phyloP scores from a whole-genome alignment of 2,797 vertebrate species.

The Limnodromus scolopaceus region DNA sequence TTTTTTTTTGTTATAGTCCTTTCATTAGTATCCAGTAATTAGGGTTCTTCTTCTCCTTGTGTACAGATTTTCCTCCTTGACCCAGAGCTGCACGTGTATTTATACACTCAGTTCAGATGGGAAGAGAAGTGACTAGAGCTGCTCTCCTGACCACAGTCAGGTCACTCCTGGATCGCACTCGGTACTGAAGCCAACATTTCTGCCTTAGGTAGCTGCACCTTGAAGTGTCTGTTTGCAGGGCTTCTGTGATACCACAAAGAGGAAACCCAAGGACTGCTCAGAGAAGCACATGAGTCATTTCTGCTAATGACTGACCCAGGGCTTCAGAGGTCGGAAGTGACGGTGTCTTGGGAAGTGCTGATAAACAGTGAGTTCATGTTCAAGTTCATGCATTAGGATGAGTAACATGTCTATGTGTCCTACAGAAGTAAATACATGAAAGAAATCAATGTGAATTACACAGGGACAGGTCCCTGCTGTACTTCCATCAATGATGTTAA shows the following conservation, averaged over 20 bases:
- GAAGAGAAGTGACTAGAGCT: neutral
- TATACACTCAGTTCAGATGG: fast-evolving
- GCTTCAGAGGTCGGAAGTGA: neutral
- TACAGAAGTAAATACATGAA: neutral
- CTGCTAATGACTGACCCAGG: neutral
- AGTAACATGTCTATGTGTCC: neutral
- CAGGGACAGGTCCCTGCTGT: neutral
- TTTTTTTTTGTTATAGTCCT: neutral
- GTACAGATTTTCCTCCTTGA: neutral
- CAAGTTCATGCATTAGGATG: neutral
- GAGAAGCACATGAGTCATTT: neutral
- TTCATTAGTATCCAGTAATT: neutral
- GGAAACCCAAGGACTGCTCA: neutral
- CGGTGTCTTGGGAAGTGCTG: neutral
- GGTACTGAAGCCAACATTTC: neutral
- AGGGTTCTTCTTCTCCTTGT: neutral
- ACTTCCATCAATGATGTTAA: neutral
- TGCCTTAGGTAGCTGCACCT: neutral
- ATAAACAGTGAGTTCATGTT: neutral
- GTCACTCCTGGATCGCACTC: neutral
- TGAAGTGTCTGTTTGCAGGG: neutral
- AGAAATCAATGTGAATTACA: neutral
- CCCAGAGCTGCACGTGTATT: neutral
- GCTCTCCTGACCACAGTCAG: neutral
- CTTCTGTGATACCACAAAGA: neutral